phyloP scores from a whole-genome alignment of 2,113 vertebrate genomes.

The Corythoichthys intestinalis region DNA sequence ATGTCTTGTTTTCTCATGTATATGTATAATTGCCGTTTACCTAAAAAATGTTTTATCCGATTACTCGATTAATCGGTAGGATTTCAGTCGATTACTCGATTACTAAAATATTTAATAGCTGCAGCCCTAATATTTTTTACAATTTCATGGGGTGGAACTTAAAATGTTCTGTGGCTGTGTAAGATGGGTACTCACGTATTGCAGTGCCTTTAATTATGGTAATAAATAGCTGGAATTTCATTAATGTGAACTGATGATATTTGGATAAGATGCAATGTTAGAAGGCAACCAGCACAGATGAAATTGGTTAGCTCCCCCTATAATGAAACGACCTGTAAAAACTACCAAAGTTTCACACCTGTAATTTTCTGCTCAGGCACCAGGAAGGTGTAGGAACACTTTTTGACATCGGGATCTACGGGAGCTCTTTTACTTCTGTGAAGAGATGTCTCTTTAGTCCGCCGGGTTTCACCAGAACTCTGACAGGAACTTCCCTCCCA shows the following conservation, averaged over 20 bases:
- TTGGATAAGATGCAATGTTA: not conserved
- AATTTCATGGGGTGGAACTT: too few relatives aligned
- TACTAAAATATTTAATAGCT: too few relatives aligned
- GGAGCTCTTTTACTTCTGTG: slow-evolving; percentile 71
- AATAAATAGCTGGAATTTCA: too few relatives aligned
- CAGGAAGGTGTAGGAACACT: slow-evolving; percentile 94
- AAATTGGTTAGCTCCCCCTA: not conserved
- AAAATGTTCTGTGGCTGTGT: too few relatives aligned
- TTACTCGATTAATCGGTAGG: too few relatives aligned
- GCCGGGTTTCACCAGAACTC: slow-evolving; percentile 59
- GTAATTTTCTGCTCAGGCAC: slow-evolving; percentile 94
- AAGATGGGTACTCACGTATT: too few relatives aligned
- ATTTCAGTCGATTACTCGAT: too few relatives aligned
- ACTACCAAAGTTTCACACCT: slow-evolving; percentile 35
- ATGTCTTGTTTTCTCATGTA: too few relatives aligned
- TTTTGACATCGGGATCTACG: slow-evolving; percentile 76
- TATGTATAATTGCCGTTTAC: too few relatives aligned
- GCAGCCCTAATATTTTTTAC: too few relatives aligned
- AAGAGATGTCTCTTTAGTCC: slow-evolving; percentile 41
- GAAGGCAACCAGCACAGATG: not conserved
- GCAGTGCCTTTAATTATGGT: too few relatives aligned
- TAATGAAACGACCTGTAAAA: not conserved
- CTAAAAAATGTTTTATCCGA: too few relatives aligned
- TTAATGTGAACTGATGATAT: not conserved
- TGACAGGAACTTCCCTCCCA: slow-evolving; percentile 58